Evolutionary conservation across 2,113 vertebrate species (phyloP).

Genomic region (Oreochromis niloticus): DNA sequence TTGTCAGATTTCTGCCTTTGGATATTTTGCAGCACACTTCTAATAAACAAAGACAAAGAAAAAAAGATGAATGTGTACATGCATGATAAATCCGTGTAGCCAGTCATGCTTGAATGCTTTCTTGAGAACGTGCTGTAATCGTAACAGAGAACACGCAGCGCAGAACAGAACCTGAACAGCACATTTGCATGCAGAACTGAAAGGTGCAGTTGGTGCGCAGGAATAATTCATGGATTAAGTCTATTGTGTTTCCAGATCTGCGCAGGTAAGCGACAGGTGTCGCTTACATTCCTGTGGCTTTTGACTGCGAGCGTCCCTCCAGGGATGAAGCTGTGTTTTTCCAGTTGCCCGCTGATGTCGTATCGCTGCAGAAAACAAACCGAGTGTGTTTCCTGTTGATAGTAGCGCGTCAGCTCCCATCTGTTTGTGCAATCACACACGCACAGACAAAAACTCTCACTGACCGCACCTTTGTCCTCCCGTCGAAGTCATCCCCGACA

Average conservation of each 20-base stretch:
- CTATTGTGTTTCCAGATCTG: constrained; percentile 27
- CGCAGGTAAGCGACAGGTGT: constrained; percentile 18
- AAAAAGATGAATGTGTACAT: not conserved
- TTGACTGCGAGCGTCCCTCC: not conserved
- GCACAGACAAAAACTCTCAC: not conserved
- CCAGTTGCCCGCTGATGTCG: constrained; percentile 52
- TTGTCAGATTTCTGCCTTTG: not conserved
- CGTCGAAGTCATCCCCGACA: not conserved
- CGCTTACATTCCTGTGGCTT: constrained; percentile 17
- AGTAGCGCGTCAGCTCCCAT: constrained; percentile 42
- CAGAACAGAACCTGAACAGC: not conserved
- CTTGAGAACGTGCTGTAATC: not conserved
- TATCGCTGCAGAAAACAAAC: constrained; percentile 37
- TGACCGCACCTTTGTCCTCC: constrained; percentile 46
- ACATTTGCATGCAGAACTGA: not conserved
- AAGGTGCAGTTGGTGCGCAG: not conserved
- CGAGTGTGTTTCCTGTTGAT: constrained; percentile 58
- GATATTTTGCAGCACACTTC: not conserved
- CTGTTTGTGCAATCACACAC: constrained; percentile 36
- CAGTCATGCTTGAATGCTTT: not conserved
- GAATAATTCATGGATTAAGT: not conserved
- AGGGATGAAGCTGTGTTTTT: constrained; percentile 8
- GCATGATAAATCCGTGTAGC: not conserved
- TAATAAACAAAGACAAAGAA: not conserved
- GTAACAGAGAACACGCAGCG: not conserved